Conservation (phyloP, 2,888 invertebrate species). For the Stegophylla sp. region DNA sequence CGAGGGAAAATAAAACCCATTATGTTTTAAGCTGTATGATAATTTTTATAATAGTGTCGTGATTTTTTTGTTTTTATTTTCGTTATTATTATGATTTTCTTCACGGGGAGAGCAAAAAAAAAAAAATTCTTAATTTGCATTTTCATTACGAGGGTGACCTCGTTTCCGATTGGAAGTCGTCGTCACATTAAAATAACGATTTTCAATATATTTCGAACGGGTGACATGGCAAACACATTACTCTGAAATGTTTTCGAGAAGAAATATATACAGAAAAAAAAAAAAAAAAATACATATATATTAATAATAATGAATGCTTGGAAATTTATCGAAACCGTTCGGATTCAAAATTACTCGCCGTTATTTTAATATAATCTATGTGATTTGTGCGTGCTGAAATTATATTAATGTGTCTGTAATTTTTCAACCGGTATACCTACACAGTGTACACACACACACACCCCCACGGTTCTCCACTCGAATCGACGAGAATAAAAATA, state of each 20-base stretch:
- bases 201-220: constrained; percentile 11
- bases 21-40: not conserved
- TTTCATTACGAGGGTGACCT: constrained; percentile 28
- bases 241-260: not conserved
- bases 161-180: constrained; percentile 12
- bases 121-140: constrained; percentile 32
- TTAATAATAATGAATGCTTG: not conserved
- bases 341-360: not conserved
- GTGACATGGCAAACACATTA: constrained; percentile 11
- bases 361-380: not conserved
- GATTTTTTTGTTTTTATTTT: not conserved
- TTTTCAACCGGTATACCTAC: not conserved
- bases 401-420: not conserved
- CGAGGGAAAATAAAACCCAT: constrained; percentile 6
- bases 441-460: no score
- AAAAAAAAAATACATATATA: no score
- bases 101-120: not conserved
- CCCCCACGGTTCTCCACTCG: no score
- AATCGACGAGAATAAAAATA: no score
- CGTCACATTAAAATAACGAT: constrained; percentile 19
- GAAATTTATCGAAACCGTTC: not conserved
- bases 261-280: not conserved
- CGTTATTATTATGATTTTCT: constrained; percentile 1
- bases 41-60: constrained; percentile 6
- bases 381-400: not conserved